Evolutionary conservation across 2,113 vertebrate genomes (phyloP).

Genomic region (Rhabdornis inornatus): DNA sequence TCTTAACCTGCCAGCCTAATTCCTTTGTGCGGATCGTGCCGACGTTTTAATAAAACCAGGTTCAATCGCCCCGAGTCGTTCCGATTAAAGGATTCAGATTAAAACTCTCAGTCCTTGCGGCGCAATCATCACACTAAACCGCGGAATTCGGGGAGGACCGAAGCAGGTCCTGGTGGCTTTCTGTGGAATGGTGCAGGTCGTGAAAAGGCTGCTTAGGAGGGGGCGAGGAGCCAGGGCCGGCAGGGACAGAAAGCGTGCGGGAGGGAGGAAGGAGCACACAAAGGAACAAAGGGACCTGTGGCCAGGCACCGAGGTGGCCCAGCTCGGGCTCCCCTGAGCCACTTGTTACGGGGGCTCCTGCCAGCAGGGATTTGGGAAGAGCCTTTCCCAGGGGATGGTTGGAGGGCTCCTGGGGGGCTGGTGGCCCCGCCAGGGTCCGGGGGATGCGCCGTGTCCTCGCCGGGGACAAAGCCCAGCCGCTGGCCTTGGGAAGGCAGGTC

Average conservation of each 20-base stretch:
- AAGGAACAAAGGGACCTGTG: conserved; percentile 41
- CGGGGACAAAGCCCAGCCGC: accelerated
- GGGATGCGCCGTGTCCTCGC: accelerated
- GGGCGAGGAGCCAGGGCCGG: background rate
- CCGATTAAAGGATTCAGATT: background rate
- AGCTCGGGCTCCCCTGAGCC: background rate
- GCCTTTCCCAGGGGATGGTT: background rate
- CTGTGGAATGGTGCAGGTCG: background rate
- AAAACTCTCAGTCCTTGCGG: background rate
- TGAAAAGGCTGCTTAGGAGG: background rate
- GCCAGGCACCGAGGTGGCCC: background rate
- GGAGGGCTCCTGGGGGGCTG: background rate
- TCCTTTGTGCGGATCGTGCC: conserved; percentile 6
- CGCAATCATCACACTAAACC: background rate
- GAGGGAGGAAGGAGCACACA: background rate
- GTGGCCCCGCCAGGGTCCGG: background rate
- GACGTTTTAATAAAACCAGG: background rate
- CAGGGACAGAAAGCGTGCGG: background rate
- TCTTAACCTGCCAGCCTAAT: background rate
- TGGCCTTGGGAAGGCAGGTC: accelerated
- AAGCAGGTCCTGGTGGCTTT: background rate
- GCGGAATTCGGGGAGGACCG: background rate
- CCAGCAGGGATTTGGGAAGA: accelerated
- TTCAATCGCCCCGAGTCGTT: background rate
- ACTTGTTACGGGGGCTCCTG: background rate